Evolutionary conservation across 2,797 vertebrate species (phyloP), one percentile per base, ranked within the genome.

Genomic region (Pseudomugil gertrudae): DNA sequence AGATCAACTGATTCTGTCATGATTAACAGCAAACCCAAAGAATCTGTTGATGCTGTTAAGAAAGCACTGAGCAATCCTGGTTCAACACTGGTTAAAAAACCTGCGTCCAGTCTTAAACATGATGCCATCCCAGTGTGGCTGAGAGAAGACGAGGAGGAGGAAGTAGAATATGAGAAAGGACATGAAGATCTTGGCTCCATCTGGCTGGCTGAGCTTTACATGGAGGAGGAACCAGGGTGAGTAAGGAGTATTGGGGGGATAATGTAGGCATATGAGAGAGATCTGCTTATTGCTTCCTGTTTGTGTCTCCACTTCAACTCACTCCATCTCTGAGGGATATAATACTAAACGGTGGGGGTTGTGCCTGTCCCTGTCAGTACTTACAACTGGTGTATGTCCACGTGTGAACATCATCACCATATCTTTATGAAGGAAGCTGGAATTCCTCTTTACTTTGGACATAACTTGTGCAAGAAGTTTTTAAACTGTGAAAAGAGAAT

Each of bases 141-240:
- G 77, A 84, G 68, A 62, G 83, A 86, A 57, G 78, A 83, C 38
- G 85, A 80, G 45, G 81, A 84, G 0, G 89, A 92, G 55, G 92
- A 93, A 63, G 70, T 91, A 86, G 92, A 92, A 76, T 93, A 91
- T 84, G 92, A 93, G 83, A 69, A 5, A 24, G 92, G 92, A 75
- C 91, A 93, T 57, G 92, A 94, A 68, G 92, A 93, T 63, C 81
- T 90, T 4, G 90, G 92, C 68, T 93, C 90, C 64, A 78, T 92
- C 68, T 91, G 90, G 93, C 76, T 88, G 64, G 81, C 88, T 43
- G 91, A 93, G 78, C 88, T 94, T 56, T 94, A 94, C 87, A 91
- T 93, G 93, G 92, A 89, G 21, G 78, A 83, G 69, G 85, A 78
- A 84, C 73, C 85, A 83, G 92, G 92, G 91, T 90, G 87, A 89